Evolutionary conservation across 2,113 vertebrate species (phyloP), one percentile per base, ranked within the genome.

Genomic region (Hymenochirus boettgeri): DNA sequence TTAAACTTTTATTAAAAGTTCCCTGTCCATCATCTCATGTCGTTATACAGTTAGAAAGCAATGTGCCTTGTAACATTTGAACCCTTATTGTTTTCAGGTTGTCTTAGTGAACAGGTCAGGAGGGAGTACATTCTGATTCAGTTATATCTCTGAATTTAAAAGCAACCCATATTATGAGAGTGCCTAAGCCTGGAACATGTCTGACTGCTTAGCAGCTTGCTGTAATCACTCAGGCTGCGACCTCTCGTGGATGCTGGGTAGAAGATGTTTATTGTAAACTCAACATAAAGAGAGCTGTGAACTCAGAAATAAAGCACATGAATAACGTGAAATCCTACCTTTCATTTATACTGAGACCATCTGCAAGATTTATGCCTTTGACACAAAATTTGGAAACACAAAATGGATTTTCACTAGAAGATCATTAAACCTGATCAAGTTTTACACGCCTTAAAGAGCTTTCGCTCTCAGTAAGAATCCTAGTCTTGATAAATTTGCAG

Each of bases 241-340:
- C 74, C 72, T 95, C 71, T 89, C 90, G 29, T 97, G 93, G 94
- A 81, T 93, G 81, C 91, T 95, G 7, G 81, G 92, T 48, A 86
- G 74, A 3, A 89, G 69, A 69, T 97, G 94, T 78, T 96, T 61
- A 74, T 94, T 0, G 88, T 97, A 58, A 91, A 80, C 81, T 97
- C 86, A 81, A 22, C 83, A 61, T 61, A 76, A 73, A 70, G 86
- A 83, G 31, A 83, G 78, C 29, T 96, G 94, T 25, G 82, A 80
- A 54, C 92, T 91, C 55, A 85, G 77, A 87, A 66, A 76, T 86
- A 13, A n/a, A 85, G 1, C 82, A 83, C 0, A 74, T 88, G 0
- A 84, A 87, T 29, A 82, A 83, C 0, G 73, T 88, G 0, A 84
- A 87, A 37, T 95, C 93, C 0, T 77, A 84, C 37, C 75, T 96